Base-by-base conservation (phyloP, 2,113 vertebrate genomes). In the Saccopteryx bilineata region DNA sequence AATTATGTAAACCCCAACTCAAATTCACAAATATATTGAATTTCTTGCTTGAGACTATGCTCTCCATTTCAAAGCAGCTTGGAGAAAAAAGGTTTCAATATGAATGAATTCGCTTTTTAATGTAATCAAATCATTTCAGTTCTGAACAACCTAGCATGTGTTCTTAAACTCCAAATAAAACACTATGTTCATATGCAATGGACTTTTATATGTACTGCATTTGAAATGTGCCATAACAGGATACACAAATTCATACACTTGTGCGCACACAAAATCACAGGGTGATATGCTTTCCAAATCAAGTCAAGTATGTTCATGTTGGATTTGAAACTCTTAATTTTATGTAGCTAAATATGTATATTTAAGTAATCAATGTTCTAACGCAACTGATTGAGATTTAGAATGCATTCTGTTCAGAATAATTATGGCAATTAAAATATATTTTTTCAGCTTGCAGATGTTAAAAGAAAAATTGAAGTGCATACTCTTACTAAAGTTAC, bases 261-360 rank as follows among this genome's bases (percentile, higher is more conserved):
- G 13, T 18, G 60, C 61, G 82, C 9, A 85, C 21, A 72, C 21
- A 86, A 50, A 63, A 71, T 91, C 69, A 56, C 31, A 75, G 7
- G 24, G 9, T 52, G 39, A 7, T 66, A 1, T 46, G 11, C 52
- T 94, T 69, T 72, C n/a, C 90, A 84, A 94, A 87, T 93, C 80
- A 94, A 90, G 0, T 46, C 88, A 95, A 61, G 23, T 88, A 56
- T 79, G 76, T 65, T 94, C 95, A 95, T 89, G 80, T 92, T 76
- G 31, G 71, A 81, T 65, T 93, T 96, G 31, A 96, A 97, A 93
- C 92, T 94, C 81, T 92, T 86, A 85, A 78, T 93, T 97, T 97
- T 75, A n/a, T 87, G 69, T 31, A 80, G 39, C 74, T 94, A 83
- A 66, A 66, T 88, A 87, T 56, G 23, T 93, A 79, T 94, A 76